phyloP scores from a whole-genome alignment of 92 coral and sea anemone genomes.

The Bergia puertoricense region DNA sequence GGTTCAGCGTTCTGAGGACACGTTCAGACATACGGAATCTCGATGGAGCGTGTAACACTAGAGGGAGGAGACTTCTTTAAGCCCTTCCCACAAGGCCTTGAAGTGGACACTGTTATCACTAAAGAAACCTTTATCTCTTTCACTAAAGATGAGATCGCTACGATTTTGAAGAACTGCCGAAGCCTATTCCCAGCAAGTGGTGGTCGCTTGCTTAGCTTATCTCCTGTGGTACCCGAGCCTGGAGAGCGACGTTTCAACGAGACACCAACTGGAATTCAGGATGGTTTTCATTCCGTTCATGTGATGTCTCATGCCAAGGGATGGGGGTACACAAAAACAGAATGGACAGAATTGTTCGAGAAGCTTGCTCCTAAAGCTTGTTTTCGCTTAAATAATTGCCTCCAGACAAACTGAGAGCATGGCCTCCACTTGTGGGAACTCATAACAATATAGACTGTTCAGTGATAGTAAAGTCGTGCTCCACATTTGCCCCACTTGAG shows the following conservation, averaged over 20 bases:
- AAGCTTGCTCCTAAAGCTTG: not conserved
- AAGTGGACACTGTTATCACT: not conserved
- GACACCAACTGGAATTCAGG: not conserved
- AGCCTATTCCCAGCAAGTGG: not conserved
- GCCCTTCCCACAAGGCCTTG: constrained; percentile 6
- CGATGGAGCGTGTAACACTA: not conserved
- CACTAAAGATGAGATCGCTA: not conserved
- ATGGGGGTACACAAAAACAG: not conserved
- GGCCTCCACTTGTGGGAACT: not conserved
- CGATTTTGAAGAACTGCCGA: not conserved
- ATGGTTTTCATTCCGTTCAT: not conserved
- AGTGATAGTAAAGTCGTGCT: no score
- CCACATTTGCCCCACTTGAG: no score
- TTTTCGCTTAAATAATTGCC: not conserved
- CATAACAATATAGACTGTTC: not conserved
- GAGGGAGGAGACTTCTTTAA: not conserved
- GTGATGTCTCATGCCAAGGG: not conserved
- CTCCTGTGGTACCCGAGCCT: not conserved
- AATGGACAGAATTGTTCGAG: not conserved
- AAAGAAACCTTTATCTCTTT: not conserved
- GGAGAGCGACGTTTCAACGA: not conserved
- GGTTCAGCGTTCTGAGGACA: not conserved
- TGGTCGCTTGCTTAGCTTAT: not conserved
- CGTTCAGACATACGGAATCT: not conserved
- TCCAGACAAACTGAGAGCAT: not conserved